A percentile compares a stretch with the other conserved stretches of the same genome.
Evolutionary conservation across 2,797 vertebrate species (phyloP).

Genomic region (Thamnophis elegans): DNA sequence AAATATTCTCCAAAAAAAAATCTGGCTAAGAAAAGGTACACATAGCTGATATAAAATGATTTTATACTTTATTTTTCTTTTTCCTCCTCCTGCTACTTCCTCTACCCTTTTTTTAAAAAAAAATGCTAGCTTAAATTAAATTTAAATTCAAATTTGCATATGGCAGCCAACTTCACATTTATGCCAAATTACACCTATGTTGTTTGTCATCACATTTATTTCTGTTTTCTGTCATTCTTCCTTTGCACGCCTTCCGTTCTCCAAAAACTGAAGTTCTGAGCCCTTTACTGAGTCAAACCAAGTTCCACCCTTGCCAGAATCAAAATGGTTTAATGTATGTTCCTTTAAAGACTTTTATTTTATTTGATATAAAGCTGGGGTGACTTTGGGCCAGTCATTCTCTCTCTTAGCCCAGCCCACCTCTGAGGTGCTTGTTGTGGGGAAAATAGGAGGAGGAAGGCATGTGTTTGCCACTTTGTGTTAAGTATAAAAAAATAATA

Average conservation of each 20-base stretch:
- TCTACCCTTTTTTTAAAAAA: neutral
- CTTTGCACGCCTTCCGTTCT: slow-evolving; percentile 19
- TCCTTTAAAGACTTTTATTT: neutral
- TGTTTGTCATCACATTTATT: slow-evolving; percentile 33
- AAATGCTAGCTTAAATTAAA: neutral
- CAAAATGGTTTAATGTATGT: neutral
- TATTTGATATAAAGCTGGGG: neutral
- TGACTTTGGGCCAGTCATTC: neutral
- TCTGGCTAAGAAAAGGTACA: slow-evolving; percentile 19
- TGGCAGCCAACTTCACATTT: slow-evolving; percentile 34
- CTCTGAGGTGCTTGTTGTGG: neutral
- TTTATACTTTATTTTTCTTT: neutral
- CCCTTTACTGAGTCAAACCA: neutral
- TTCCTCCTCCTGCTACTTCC: neutral
- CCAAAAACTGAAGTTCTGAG: slow-evolving; percentile 20
- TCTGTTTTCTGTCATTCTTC: slow-evolving; percentile 13
- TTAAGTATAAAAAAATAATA: neutral
- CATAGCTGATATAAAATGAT: slow-evolving; percentile 13
- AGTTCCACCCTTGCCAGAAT: neutral
- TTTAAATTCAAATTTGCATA: slow-evolving; percentile 18
- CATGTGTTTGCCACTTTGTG: neutral
- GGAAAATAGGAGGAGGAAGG: neutral
- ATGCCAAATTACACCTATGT: slow-evolving; percentile 48
- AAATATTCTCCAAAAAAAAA: slow-evolving; percentile 22
- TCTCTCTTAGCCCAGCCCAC: neutral